Conservation (phyloP, 1,140 invertebrate genomes). For the Drosophila mojavensis region DNA sequence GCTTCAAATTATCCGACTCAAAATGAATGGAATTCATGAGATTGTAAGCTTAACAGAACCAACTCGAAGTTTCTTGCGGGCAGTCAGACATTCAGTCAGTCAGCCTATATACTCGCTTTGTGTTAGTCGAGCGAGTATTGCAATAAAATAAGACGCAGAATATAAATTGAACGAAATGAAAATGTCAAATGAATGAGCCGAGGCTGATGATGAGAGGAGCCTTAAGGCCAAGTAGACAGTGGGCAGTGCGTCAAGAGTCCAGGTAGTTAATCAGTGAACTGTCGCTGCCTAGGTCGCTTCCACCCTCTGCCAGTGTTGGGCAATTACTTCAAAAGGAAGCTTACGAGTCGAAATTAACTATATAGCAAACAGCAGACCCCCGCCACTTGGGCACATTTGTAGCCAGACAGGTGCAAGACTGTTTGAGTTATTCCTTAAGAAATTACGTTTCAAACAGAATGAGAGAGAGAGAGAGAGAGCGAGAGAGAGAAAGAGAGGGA, state of each 20-base stretch:
- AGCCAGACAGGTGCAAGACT: conserved; percentile 38
- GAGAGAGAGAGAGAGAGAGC: not conserved
- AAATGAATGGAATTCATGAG: too few species aligned
- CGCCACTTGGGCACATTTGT: conserved; percentile 51
- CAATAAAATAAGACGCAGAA: not conserved
- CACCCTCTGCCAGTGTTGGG: conserved; percentile 22
- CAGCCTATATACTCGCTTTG: too few species aligned
- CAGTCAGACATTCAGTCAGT: not conserved
- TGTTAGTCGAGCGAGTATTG: too few species aligned
- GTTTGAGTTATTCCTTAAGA: not conserved
- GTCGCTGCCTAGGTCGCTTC: conserved; percentile 30
- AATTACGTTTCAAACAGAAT: conserved; percentile 33
- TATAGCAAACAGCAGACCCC: conserved; percentile 44
- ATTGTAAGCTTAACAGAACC: too few species aligned
- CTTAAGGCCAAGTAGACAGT: not conserved
- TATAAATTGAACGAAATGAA: conserved; percentile 49
- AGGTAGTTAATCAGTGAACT: conserved; percentile 75
- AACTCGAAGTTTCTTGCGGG: too few species aligned
- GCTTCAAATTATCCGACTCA: too few species aligned
- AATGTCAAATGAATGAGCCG: conserved; percentile 69
- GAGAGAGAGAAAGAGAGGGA: not conserved
- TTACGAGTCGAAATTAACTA: conserved; percentile 70
- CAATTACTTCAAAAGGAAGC: conserved; percentile 76
- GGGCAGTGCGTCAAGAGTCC: conserved; percentile 16
- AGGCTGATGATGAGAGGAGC: conserved; percentile 18